These are phyloP conservation scores for Timema podura DNA, from an alignment of 2,888 invertebrate genomes.

Conservation along the genomic window DNA sequence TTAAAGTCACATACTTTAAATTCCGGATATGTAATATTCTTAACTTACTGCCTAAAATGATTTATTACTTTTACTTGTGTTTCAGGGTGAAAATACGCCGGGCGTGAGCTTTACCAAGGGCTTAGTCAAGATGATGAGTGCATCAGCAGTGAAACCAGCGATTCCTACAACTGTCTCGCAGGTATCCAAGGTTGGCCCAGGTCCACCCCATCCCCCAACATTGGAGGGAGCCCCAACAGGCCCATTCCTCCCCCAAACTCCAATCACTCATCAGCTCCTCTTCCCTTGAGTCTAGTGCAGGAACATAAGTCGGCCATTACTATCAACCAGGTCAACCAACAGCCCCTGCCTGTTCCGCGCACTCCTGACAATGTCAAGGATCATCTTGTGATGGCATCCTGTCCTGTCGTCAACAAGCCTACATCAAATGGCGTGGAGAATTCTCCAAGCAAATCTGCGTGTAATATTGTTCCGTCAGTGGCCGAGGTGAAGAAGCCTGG, in stretches of 20 bases:
- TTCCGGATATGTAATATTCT: no score
- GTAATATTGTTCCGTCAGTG: background rate
- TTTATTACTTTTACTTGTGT: background rate
- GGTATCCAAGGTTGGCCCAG: conserved; percentile 39
- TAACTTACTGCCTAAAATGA: no score
- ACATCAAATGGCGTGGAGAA: conserved; percentile 32
- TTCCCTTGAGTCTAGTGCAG: conserved; percentile 44
- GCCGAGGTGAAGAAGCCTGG: conserved; percentile 24
- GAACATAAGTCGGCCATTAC: conserved; percentile 41
- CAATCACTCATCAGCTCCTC: conserved; percentile 26
- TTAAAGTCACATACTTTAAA: no score
- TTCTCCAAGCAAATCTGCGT: conserved; percentile 18
- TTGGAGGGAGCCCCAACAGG: conserved; percentile 41
- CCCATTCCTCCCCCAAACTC: conserved; percentile 39
- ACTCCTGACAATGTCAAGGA: conserved; percentile 27
- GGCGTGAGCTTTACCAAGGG: background rate
- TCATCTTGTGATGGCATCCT: background rate
- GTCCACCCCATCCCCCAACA: conserved; percentile 36
- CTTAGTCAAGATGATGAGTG: conserved; percentile 36
- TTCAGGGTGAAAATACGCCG: background rate
- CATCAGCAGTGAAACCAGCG: conserved; percentile 43
- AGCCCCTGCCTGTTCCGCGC: conserved; percentile 35
- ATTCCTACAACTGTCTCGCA: conserved; percentile 38
- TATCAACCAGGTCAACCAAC: conserved; percentile 34
- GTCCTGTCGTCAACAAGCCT: conserved; percentile 21